These are phyloP conservation scores for Lophotis ruficrista DNA, from an alignment of 2,113 vertebrate genomes.

Conservation along the genomic window DNA sequence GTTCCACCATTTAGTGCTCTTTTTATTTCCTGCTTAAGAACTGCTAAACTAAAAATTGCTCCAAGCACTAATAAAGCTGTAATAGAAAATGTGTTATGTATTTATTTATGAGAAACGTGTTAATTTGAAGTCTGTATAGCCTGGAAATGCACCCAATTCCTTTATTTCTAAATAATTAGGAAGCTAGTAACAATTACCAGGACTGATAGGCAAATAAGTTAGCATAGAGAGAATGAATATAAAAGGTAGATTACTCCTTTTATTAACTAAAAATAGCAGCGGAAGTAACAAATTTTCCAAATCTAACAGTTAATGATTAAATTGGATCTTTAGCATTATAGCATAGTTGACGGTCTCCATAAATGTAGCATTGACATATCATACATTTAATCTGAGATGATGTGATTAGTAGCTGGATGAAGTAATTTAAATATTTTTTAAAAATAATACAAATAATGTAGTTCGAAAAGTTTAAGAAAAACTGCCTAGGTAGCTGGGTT, in stretches of 20 bases:
- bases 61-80: neutral
- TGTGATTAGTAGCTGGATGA: neutral
- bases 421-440: neutral
- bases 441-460: neutral
- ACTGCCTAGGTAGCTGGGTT: neutral
- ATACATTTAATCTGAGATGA: neutral
- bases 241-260: neutral
- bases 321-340: neutral
- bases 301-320: neutral
- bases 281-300: neutral
- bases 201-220: neutral
- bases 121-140: neutral
- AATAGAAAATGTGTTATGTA: neutral
- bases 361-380: neutral
- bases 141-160: neutral
- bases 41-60: neutral
- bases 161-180: neutral
- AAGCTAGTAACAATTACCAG: neutral
- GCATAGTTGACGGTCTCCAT: neutral
- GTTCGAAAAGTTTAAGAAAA: neutral
- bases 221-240: neutral
- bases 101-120: neutral
- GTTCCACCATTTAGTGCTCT: neutral
- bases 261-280: neutral
- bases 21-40: conserved; percentile 20